phyloP scores from a whole-genome alignment of 2,113 vertebrate genomes.

The Picathartes gymnocephalus region DNA sequence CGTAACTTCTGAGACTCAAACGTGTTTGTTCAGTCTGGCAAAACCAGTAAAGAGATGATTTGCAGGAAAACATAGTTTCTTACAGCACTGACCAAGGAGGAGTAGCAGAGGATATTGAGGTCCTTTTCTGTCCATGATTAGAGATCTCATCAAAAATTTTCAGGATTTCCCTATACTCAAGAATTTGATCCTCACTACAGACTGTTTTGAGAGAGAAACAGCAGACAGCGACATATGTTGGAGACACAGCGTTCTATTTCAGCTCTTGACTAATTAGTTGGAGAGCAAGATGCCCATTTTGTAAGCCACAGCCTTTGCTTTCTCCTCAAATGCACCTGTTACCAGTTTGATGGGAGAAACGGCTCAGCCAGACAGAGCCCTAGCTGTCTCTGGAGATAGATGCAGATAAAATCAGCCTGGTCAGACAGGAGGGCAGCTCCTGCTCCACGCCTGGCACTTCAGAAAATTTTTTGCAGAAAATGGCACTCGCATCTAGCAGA shows the following conservation, averaged over 20 bases:
- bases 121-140: background rate
- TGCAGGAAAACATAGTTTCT: background rate
- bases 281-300: background rate
- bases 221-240: accelerated
- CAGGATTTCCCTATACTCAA: background rate
- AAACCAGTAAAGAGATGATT: background rate
- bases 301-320: background rate
- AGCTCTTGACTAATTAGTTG: background rate
- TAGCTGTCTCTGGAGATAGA: background rate
- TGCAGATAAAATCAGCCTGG: background rate
- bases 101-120: background rate
- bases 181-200: background rate
- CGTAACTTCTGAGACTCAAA: background rate
- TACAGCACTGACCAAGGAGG: background rate
- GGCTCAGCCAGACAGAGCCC: background rate
- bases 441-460: background rate
- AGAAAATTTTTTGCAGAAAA: background rate
- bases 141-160: background rate
- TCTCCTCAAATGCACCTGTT: background rate
- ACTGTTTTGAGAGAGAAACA: background rate
- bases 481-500: background rate
- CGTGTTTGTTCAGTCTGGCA: background rate
- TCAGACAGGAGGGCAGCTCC: background rate
- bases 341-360: background rate
- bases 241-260: background rate